Conservation (phyloP, 1,140 invertebrate genomes). For the Stegodyphus dumicola region DNA sequence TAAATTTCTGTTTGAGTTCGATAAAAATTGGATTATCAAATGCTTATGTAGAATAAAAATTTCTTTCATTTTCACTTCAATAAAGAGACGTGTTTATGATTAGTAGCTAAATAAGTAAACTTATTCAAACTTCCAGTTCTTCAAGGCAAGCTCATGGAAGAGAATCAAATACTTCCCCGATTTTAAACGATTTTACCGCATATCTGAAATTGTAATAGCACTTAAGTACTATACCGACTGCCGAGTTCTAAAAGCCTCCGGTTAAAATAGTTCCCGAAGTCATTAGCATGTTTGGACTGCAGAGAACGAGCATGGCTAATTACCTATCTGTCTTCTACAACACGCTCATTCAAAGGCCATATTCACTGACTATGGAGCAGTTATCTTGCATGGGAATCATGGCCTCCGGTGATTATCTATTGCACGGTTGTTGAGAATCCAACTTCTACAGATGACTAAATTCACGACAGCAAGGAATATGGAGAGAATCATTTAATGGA, state of each 20-base stretch:
- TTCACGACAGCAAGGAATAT: slow-evolving; percentile 7
- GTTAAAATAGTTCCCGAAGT: slow-evolving; percentile 45
- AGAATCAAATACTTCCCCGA: no score
- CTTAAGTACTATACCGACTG: background rate
- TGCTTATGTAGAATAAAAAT: no score
- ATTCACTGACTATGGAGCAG: slow-evolving; percentile 32
- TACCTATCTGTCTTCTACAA: slow-evolving; percentile 50
- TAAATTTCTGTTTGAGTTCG: no score
- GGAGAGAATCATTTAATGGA: slow-evolving; percentile 22
- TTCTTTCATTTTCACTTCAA: no score
- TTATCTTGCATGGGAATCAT: slow-evolving; percentile 37
- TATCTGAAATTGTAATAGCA: no score
- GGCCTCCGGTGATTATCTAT: slow-evolving; percentile 38
- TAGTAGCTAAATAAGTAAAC: no score
- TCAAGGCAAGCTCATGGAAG: no score
- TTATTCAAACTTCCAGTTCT: no score
- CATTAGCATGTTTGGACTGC: slow-evolving; percentile 49
- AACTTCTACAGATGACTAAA: background rate
- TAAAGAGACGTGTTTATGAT: no score
- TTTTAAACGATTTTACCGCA: no score
- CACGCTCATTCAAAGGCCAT: slow-evolving; percentile 31
- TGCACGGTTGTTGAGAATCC: background rate
- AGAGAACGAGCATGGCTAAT: slow-evolving; percentile 28
- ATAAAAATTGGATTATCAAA: no score
- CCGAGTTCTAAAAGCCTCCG: slow-evolving; percentile 27